A percentile compares a stretch with the other conserved stretches of the same genome.
These are phyloP conservation scores for Rhyzopertha dominica DNA, from an alignment of 1,140 invertebrate species.

Conservation along the genomic window DNA sequence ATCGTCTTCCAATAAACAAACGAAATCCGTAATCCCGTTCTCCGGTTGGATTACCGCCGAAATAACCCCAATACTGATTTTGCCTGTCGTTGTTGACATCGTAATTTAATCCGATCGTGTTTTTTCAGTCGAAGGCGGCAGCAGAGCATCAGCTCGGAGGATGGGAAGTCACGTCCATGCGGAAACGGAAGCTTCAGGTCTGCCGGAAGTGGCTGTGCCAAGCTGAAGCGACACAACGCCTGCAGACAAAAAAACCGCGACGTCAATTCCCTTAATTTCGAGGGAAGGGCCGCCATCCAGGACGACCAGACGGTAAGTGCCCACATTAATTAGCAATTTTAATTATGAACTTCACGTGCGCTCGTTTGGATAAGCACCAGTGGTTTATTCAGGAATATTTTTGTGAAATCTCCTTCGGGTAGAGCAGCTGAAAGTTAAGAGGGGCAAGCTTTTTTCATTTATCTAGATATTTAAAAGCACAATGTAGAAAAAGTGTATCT, in stretches of 20 bases:
- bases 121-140: conserved; percentile 26
- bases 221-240: conserved; percentile 32
- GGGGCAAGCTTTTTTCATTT: too few relatives aligned
- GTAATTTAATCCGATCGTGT: conserved; percentile 8
- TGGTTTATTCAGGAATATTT: too few relatives aligned
- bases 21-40: too few relatives aligned
- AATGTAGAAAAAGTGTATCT: too few relatives aligned
- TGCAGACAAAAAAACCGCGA: conserved; percentile 29
- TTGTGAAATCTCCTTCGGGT: too few relatives aligned
- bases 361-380: too few relatives aligned
- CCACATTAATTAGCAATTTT: background rate
- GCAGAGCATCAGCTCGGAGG: conserved; percentile 29
- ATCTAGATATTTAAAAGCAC: too few relatives aligned
- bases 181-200: conserved; percentile 28
- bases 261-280: conserved; percentile 7
- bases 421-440: too few relatives aligned
- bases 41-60: too few relatives aligned
- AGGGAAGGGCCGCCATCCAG: conserved; percentile 6
- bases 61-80: too few relatives aligned
- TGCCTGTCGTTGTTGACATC: too few relatives aligned
- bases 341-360: background rate
- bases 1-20: too few relatives aligned
- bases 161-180: conserved; percentile 14
- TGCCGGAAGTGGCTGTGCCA: conserved; percentile 29
- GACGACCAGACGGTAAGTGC: conserved; percentile 25